Evolutionary conservation across 2,888 invertebrate species (phyloP).

Genomic region (Sphinx pinastri): DNA sequence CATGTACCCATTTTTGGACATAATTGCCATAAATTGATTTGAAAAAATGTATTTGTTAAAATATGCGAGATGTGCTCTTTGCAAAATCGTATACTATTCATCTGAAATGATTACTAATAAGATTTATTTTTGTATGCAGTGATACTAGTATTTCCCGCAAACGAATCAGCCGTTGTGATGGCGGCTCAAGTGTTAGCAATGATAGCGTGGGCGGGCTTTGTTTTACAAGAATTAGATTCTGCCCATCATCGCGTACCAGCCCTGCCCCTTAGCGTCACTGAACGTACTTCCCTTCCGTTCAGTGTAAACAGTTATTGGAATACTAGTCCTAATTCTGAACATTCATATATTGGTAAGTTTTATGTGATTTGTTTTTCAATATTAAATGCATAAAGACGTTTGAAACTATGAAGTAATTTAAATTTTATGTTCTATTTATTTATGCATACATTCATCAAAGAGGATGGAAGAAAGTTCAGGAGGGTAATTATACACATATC

Average conservation of each 20-base stretch:
- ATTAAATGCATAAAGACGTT: neutral
- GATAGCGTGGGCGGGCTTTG: slow-evolving; percentile 71
- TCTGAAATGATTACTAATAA: neutral
- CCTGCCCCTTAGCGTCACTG: slow-evolving; percentile 61
- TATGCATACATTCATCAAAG: neutral
- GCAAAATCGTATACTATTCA: neutral
- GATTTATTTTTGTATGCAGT: slow-evolving; percentile 52
- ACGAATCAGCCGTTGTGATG: slow-evolving; percentile 67
- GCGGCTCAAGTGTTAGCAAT: slow-evolving; percentile 65
- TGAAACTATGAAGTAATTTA: neutral
- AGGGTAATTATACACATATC: neutral
- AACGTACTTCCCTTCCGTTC: slow-evolving; percentile 63
- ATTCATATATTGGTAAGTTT: slow-evolving; percentile 67
- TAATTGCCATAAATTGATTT: too few relatives aligned
- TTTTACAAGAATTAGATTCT: slow-evolving; percentile 67
- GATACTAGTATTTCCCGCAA: slow-evolving; percentile 73
- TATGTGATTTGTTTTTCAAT: neutral
- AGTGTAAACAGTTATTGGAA: slow-evolving; percentile 68
- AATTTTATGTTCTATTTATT: neutral
- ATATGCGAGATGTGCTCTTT: neutral
- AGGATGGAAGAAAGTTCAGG: neutral
- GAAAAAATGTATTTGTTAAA: slow-evolving; percentile 8
- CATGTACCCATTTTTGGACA: too few relatives aligned
- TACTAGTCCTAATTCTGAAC: slow-evolving; percentile 70
- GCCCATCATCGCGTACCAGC: slow-evolving; percentile 63